These are phyloP conservation scores for Chloropsis cyanopogon DNA, from an alignment of 2,113 vertebrate genomes.

Conservation along the genomic window DNA sequence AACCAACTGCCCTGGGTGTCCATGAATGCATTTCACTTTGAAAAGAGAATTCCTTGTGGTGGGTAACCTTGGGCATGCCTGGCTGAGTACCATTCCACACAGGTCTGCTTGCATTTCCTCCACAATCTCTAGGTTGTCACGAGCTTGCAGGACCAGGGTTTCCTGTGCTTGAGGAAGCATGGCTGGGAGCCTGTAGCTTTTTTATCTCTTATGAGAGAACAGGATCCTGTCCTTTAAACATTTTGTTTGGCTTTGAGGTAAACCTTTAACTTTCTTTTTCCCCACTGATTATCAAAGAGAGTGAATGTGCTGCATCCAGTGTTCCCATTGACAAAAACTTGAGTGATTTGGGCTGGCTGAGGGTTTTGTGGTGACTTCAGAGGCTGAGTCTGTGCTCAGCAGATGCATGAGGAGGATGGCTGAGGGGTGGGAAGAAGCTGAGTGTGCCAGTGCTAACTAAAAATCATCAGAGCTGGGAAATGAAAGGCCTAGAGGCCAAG, in stretches of 20 bases:
- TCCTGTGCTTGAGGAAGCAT: background rate
- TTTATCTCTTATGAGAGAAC: background rate
- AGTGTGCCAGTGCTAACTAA: background rate
- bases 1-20: background rate
- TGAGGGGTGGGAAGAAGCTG: background rate
- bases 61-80: background rate
- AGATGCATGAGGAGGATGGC: background rate
- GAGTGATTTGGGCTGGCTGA: background rate
- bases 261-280: background rate
- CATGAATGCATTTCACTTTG: background rate
- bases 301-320: background rate
- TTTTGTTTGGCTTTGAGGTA: background rate
- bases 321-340: background rate
- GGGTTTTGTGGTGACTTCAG: background rate
- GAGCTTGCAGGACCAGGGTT: background rate
- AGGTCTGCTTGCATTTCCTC: background rate
- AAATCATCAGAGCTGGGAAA: background rate
- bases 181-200: background rate
- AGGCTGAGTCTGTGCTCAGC: background rate
- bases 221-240: background rate
- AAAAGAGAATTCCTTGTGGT: background rate
- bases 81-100: background rate
- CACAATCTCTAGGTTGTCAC: background rate
- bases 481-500: background rate
- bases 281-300: background rate